Conservation (phyloP, 2,797 vertebrate genomes). For the Babyrousa celebensis region DNA sequence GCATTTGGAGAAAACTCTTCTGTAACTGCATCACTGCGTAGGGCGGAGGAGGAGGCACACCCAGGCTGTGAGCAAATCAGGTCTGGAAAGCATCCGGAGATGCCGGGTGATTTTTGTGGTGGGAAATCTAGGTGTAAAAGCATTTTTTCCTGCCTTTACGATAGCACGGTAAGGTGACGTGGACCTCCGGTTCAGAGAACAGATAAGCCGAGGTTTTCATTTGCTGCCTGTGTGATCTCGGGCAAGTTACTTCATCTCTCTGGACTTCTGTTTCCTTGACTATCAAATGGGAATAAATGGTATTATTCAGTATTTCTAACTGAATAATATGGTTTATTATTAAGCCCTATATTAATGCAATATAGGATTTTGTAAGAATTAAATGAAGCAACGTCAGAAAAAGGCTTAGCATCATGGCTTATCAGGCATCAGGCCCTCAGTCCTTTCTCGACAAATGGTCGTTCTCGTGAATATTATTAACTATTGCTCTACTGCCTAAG, state of each 20-base stretch:
- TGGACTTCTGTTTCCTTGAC: background rate
- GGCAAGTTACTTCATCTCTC: background rate
- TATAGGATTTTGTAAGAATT: background rate
- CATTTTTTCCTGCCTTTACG: background rate
- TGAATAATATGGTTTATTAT: too few species aligned
- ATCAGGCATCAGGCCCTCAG: background rate
- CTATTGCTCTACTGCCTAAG: background rate
- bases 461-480: background rate
- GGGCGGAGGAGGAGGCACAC: background rate
- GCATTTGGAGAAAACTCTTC: background rate
- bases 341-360: too few species aligned
- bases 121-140: background rate
- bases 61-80: background rate
- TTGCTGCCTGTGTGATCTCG: background rate
- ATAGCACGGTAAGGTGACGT: background rate
- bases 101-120: background rate
- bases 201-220: background rate
- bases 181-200: background rate
- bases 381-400: background rate
- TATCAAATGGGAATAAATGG: background rate
- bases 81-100: background rate
- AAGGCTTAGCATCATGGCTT: background rate
- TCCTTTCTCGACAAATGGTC: background rate
- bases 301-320: background rate
- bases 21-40: rapidly evolving